These are phyloP conservation scores for Bufotes viridis DNA, from an alignment of 2,797 vertebrate species.

Conservation along the genomic window DNA sequence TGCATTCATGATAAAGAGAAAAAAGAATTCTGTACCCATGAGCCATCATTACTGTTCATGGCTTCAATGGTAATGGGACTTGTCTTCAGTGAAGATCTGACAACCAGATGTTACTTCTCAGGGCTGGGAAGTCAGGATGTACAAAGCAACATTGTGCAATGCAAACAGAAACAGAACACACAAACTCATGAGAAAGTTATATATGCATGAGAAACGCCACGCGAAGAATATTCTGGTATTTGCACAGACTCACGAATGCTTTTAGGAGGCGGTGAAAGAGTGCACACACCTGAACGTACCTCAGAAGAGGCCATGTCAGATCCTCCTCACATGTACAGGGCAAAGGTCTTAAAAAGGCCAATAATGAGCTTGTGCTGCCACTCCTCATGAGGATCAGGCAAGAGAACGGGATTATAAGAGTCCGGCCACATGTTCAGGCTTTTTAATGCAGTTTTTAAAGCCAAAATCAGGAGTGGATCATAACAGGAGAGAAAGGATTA, in stretches of 20 bases:
- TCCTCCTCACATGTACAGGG: too few relatives aligned
- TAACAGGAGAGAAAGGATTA: too few relatives aligned
- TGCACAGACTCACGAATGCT: background rate
- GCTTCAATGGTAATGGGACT: background rate
- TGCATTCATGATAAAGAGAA: background rate
- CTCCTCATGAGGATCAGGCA: background rate
- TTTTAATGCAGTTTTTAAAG: too few relatives aligned
- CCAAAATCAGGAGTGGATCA: too few relatives aligned
- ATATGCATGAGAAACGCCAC: background rate
- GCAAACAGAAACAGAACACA: background rate
- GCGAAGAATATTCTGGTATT: background rate
- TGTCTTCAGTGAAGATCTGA: slow-evolving; percentile 27
- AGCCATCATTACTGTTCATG: background rate
- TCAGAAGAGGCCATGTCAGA: too few relatives aligned
- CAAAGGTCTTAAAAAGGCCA: too few relatives aligned
- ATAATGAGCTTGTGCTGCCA: background rate
- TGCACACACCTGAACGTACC: background rate
- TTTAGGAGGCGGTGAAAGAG: background rate
- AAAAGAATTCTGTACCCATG: background rate
- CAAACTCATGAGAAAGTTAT: background rate
- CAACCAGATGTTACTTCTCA: slow-evolving; percentile 29
- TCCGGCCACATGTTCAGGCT: too few relatives aligned
- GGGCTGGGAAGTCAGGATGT: background rate
- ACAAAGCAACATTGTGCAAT: slow-evolving; percentile 28
- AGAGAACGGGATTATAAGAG: too few relatives aligned